Percentiles rank a stretch among this genome's conserved stretches.
phyloP scores from a whole-genome alignment of 2,797 vertebrate genomes.

The Clarias pachynema region DNA sequence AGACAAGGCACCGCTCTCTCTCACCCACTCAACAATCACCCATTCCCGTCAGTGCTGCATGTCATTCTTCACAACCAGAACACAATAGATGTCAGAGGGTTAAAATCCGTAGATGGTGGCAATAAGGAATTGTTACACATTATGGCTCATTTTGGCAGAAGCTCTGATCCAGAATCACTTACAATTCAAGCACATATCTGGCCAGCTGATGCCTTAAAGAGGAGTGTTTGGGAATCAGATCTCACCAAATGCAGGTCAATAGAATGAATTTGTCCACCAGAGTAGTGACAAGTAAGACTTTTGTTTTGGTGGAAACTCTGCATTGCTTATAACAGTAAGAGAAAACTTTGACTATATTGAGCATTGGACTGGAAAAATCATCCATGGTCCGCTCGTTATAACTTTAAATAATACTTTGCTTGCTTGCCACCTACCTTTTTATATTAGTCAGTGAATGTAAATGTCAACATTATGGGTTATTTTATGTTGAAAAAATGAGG shows the following conservation, averaged over 20 bases:
- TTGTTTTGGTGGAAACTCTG: background rate
- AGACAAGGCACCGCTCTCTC: background rate
- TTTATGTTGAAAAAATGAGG: background rate
- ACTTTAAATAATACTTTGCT: background rate
- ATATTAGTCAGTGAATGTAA: background rate
- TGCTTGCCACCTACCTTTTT: background rate
- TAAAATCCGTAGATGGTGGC: background rate
- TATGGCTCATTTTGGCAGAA: background rate
- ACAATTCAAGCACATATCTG: background rate
- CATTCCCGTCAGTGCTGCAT: constrained; percentile 33
- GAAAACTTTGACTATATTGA: background rate
- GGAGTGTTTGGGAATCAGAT: background rate
- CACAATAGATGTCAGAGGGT: constrained; percentile 44
- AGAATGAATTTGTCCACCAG: background rate
- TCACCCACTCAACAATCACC: constrained; percentile 47
- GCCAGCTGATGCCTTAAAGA: background rate
- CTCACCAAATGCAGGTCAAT: background rate
- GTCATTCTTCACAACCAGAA: constrained; percentile 46
- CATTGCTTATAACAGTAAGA: background rate
- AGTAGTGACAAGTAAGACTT: background rate
- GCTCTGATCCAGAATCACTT: background rate
- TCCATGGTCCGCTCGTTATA: no score
- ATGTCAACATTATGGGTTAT: background rate
- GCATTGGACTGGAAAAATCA: background rate
- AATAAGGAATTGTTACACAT: background rate